A percentile compares a stretch with the other conserved stretches of the same genome.
Conservation (phyloP, 2,113 vertebrate genomes). For the Chrysochloris asiatica region DNA sequence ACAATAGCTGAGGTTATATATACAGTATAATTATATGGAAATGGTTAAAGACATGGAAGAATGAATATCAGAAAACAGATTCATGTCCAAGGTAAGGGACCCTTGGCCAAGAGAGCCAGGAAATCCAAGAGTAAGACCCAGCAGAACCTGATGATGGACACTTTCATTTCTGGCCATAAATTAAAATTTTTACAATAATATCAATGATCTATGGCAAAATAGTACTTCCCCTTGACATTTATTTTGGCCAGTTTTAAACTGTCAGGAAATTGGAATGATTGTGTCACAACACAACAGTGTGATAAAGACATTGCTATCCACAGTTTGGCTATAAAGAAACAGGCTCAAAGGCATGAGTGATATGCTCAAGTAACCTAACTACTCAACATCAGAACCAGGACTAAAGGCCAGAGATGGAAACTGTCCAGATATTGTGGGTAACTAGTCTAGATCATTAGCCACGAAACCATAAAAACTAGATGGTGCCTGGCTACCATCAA, state of each 20-base stretch:
- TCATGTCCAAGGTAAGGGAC: neutral
- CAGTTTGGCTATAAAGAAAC: neutral
- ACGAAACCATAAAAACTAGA: too few species aligned
- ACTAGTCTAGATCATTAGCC: too few species aligned
- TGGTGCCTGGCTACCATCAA: too few species aligned
- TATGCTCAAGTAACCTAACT: neutral
- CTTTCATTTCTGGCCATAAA: neutral
- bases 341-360: neutral
- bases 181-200: neutral
- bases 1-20: neutral
- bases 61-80: slow-evolving; percentile 11
- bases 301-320: neutral
- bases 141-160: neutral
- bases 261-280: neutral
- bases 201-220: neutral
- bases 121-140: neutral
- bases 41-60: neutral
- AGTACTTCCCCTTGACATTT: neutral
- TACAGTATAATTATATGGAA: slow-evolving; percentile 15
- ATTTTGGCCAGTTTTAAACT: neutral
- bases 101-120: neutral
- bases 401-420: neutral
- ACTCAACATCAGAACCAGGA: neutral
- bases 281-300: neutral
- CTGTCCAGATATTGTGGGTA: neutral